Evolutionary conservation across 2,797 vertebrate species (phyloP).

Genomic region (Masticophis lateralis): DNA sequence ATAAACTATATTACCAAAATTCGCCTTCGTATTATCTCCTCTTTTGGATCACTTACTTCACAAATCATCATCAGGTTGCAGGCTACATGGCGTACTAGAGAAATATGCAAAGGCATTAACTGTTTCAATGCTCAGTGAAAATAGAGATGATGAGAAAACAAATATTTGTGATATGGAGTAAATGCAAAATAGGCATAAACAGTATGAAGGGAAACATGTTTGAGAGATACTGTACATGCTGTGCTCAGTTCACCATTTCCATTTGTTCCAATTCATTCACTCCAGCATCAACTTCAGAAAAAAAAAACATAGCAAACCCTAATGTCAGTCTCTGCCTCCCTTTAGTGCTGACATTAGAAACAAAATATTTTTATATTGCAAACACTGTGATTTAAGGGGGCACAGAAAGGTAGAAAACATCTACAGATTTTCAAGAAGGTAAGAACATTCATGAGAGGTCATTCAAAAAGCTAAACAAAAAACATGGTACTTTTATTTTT

Average conservation of each 20-base stretch:
- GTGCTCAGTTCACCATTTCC: background rate
- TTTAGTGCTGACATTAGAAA: background rate
- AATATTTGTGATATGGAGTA: background rate
- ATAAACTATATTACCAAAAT: slow-evolving; percentile 78
- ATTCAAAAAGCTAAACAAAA: background rate
- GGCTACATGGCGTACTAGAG: slow-evolving; percentile 84
- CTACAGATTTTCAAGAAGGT: background rate
- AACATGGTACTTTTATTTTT: background rate
- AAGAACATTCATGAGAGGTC: background rate
- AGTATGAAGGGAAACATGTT: background rate
- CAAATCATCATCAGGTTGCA: slow-evolving; percentile 79
- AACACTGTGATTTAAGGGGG: background rate
- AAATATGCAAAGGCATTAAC: slow-evolving; percentile 38
- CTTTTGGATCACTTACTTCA: slow-evolving; percentile 72
- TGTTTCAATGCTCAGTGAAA: background rate
- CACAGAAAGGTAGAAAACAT: background rate
- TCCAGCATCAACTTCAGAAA: background rate
- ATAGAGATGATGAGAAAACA: background rate
- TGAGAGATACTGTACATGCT: background rate
- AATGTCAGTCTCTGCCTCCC: background rate
- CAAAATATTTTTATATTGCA: background rate
- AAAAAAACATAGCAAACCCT: background rate
- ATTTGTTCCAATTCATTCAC: background rate
- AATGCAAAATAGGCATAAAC: background rate
- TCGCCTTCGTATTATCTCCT: slow-evolving; percentile 79